Evolutionary conservation across 2,113 vertebrate species (phyloP).

Genomic region (Callopanchax toddi): DNA sequence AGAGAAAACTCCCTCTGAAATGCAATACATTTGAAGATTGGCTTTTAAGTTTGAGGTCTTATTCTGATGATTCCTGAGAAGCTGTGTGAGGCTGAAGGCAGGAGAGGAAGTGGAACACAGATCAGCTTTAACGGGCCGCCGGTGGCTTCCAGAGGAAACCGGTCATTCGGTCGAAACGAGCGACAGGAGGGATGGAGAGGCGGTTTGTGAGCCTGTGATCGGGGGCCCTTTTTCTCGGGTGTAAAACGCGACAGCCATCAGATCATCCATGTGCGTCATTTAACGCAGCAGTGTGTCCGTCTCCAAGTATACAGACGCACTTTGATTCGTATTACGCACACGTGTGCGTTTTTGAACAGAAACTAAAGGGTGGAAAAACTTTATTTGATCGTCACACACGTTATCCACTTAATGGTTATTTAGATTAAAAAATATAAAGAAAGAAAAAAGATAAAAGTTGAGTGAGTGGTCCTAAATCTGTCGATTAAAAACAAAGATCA

Average conservation of each 20-base stretch:
- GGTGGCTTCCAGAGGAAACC: constrained; percentile 47
- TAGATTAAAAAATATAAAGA: no score
- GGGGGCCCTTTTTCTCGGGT: constrained; percentile 29
- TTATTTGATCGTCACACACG: no score
- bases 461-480: no score
- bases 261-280: constrained; percentile 12
- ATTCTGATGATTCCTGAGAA: constrained; percentile 53
- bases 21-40: constrained; percentile 77
- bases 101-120: constrained; percentile 36
- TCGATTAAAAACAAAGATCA: no score
- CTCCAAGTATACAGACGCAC: not conserved
- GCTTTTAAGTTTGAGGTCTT: constrained; percentile 70
- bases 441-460: no score
- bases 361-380: not conserved
- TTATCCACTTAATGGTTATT: no score
- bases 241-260: constrained; percentile 19
- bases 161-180: constrained; percentile 55
- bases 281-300: not conserved
- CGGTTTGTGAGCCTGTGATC: constrained; percentile 33
- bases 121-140: constrained; percentile 59
- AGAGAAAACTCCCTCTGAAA: constrained; percentile 63
- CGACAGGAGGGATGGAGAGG: constrained; percentile 40
- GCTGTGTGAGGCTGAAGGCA: constrained; percentile 44
- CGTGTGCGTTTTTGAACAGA: not conserved
- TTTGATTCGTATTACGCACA: not conserved